These are phyloP conservation scores for Terrapene triunguis DNA, from an alignment of 2,113 vertebrate genomes.

Conservation along the genomic window DNA sequence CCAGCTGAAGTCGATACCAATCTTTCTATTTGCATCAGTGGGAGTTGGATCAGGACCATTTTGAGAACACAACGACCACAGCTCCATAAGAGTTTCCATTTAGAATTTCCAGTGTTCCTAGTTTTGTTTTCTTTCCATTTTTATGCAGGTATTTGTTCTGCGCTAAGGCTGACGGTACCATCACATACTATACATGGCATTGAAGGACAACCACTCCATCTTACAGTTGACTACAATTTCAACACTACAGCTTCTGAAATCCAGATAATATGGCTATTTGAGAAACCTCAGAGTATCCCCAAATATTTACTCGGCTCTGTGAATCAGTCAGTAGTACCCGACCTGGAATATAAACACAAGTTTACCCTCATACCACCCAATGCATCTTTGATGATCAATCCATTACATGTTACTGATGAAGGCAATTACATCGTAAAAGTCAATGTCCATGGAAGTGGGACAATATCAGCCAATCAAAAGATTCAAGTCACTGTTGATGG, in stretches of 20 bases:
- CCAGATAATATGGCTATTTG: conserved; percentile 87
- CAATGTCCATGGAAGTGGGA: conserved; percentile 81
- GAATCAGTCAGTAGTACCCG: conserved; percentile 81
- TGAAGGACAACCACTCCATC: conserved; percentile 81
- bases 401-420: conserved; percentile 79
- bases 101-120: background rate
- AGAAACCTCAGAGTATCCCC: conserved; percentile 72
- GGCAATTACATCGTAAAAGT: conserved; percentile 86
- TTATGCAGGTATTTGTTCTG: conserved; percentile 76
- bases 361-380: conserved; percentile 83
- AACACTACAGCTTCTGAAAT: conserved; percentile 77
- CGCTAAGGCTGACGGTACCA: conserved; percentile 79
- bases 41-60: background rate
- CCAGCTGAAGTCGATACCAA: background rate
- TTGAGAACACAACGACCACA: background rate
- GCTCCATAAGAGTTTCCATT: background rate
- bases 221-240: conserved; percentile 81
- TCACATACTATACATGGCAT: conserved; percentile 80
- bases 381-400: conserved; percentile 82
- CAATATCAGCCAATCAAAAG: conserved; percentile 79
- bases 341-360: conserved; percentile 84
- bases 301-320: conserved; percentile 81
- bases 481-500: conserved; percentile 84
- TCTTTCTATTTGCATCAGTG: background rate
- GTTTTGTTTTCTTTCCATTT: conserved; percentile 4